A percentile compares a stretch with the other conserved stretches of the same genome.
phyloP scores from a whole-genome alignment of 1,140 invertebrate genomes.

The Drosophila gunungcola region DNA sequence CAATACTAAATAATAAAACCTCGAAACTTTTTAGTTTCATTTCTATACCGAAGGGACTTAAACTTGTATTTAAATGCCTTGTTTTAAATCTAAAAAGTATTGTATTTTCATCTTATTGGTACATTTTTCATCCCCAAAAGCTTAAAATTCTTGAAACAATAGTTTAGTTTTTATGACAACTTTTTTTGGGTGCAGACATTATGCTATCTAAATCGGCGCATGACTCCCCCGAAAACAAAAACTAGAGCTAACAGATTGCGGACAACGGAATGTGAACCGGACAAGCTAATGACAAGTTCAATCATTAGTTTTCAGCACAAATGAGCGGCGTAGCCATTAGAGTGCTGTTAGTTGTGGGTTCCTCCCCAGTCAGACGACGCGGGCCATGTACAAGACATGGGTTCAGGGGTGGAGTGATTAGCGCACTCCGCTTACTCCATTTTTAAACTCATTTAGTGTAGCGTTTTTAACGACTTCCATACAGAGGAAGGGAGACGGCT shows the following conservation, averaged over 20 bases:
- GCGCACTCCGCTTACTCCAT: conserved; percentile 71
- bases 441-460: conserved; percentile 72
- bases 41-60: too few species aligned
- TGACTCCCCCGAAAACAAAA: conserved; percentile 3
- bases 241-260: background rate
- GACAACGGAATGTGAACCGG: conserved; percentile 6
- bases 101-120: too few species aligned
- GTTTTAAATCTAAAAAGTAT: too few species aligned
- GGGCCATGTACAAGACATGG: background rate
- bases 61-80: too few species aligned
- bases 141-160: too few species aligned
- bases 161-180: too few species aligned
- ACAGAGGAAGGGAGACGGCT: conserved; percentile 32
- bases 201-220: conserved; percentile 12
- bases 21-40: too few species aligned
- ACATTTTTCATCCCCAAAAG: too few species aligned
- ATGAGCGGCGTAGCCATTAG: conserved; percentile 35
- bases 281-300: conserved; percentile 45
- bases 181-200: background rate
- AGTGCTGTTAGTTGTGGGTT: conserved; percentile 13
- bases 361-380: background rate
- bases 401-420: conserved; percentile 38
- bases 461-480: conserved; percentile 56
- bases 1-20: too few species aligned
- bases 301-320: conserved; percentile 47